phyloP scores from a whole-genome alignment of 2,888 invertebrate genomes.

The Creontiades dilutus region DNA sequence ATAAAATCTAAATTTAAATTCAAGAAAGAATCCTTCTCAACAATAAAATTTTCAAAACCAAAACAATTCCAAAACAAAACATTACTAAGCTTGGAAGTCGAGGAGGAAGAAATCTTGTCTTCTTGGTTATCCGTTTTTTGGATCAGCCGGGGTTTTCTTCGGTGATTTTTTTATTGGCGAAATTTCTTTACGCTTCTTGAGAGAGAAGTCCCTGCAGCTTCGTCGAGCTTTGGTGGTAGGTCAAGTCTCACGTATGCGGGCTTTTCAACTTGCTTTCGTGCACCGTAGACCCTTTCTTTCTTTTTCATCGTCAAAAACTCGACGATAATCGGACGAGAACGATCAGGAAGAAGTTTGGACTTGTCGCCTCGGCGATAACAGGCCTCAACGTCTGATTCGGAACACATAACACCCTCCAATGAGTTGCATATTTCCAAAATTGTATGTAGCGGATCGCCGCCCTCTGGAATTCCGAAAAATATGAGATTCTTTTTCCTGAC shows the following conservation, averaged over 20 bases:
- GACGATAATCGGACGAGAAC: conserved; percentile 18
- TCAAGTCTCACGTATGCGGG: not conserved
- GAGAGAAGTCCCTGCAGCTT: not conserved
- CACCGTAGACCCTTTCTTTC: not conserved
- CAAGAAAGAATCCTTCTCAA: not conserved
- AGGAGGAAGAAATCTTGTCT: not conserved
- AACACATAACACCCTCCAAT: not conserved
- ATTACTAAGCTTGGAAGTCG: not conserved
- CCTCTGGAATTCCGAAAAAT: no score
- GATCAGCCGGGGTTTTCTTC: not conserved
- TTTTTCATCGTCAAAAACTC: not conserved
- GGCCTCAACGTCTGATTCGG: conserved; percentile 40
- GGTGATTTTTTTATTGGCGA: conserved; percentile 31
- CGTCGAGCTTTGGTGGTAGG: not conserved
- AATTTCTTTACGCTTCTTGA: conserved; percentile 25
- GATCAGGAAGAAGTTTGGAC: not conserved
- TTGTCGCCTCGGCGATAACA: not conserved
- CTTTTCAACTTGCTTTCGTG: not conserved
- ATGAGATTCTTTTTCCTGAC: no score
- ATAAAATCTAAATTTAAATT: conserved; percentile 32
- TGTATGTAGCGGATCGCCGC: no score
- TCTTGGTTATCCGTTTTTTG: conserved; percentile 18
- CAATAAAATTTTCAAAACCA: conserved; percentile 46
- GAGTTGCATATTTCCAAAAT: not conserved
- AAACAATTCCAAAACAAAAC: conserved; percentile 41